phyloP scores from a whole-genome alignment of 92 coral and sea anemone genomes.

The Plumapathes pennacea region DNA sequence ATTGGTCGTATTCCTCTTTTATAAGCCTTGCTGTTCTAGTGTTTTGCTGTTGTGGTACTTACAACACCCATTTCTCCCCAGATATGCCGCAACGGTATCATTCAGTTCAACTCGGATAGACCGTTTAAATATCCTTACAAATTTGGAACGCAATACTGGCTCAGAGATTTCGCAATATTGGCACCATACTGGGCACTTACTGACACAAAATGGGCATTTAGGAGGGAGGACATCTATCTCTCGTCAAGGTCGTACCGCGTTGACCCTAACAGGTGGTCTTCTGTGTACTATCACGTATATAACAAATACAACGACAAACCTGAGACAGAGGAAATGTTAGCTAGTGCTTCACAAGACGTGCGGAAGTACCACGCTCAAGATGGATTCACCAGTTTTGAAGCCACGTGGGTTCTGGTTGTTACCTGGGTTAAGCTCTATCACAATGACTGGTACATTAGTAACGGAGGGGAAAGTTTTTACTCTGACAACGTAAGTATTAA shows the following conservation, averaged over 20 bases:
- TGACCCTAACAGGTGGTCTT: slow-evolving; percentile 2
- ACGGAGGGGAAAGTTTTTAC: neutral
- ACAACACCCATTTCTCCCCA: too few relatives aligned
- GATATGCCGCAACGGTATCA: slow-evolving; percentile 22
- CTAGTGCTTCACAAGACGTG: slow-evolving; percentile 8
- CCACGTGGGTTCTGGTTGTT: slow-evolving; percentile 44
- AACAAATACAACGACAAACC: neutral
- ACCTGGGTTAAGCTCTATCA: slow-evolving; percentile 34
- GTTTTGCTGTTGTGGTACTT: too few relatives aligned
- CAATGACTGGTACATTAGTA: neutral
- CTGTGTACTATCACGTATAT: slow-evolving; percentile 24
- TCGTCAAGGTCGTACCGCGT: too few relatives aligned
- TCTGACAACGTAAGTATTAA: neutral
- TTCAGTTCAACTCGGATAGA: slow-evolving; percentile 7
- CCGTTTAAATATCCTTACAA: slow-evolving; percentile 35
- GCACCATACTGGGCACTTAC: slow-evolving; percentile 49
- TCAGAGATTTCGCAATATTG: slow-evolving; percentile 9
- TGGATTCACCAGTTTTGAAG: slow-evolving; percentile 9
- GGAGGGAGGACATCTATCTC: too few relatives aligned
- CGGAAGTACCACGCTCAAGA: neutral
- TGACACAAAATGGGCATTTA: neutral
- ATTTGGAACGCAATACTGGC: slow-evolving; percentile 44
- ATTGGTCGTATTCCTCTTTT: too few relatives aligned
- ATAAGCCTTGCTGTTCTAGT: too few relatives aligned
- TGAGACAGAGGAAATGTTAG: neutral